Evolutionary conservation across 2,113 vertebrate species (phyloP).

Genomic region (Uropsilus gracilis): DNA sequence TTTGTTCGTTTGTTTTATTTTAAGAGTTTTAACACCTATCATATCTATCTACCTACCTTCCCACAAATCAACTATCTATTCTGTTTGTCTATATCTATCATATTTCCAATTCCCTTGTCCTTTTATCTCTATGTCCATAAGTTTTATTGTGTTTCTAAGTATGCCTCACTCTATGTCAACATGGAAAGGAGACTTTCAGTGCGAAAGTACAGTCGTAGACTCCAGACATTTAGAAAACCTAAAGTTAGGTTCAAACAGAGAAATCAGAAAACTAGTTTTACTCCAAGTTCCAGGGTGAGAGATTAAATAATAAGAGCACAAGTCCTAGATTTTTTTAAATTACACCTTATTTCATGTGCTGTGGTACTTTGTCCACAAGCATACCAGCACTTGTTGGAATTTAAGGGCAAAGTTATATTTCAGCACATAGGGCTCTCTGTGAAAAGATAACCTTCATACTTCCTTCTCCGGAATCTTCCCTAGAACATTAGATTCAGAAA

Average conservation of each 20-base stretch:
- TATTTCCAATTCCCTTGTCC: background rate
- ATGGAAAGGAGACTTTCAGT: background rate
- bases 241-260: background rate
- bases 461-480: background rate
- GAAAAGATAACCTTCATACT: background rate
- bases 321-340: background rate
- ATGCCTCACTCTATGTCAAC: background rate
- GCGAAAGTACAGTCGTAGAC: background rate
- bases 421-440: background rate
- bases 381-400: background rate
- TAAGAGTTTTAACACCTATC: background rate
- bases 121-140: background rate
- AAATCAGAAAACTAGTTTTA: conserved; percentile 4
- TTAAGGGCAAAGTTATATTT: background rate
- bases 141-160: background rate
- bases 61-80: background rate
- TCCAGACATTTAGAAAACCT: background rate
- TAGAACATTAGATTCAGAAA: background rate
- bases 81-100: background rate
- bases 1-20: background rate
- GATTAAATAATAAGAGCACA: background rate
- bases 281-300: conserved; percentile 15
- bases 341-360: background rate
- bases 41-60: background rate
- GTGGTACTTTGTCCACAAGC: background rate